These are phyloP conservation scores for Passer domesticus DNA, from an alignment of 2,113 vertebrate genomes.

Conservation along the genomic window DNA sequence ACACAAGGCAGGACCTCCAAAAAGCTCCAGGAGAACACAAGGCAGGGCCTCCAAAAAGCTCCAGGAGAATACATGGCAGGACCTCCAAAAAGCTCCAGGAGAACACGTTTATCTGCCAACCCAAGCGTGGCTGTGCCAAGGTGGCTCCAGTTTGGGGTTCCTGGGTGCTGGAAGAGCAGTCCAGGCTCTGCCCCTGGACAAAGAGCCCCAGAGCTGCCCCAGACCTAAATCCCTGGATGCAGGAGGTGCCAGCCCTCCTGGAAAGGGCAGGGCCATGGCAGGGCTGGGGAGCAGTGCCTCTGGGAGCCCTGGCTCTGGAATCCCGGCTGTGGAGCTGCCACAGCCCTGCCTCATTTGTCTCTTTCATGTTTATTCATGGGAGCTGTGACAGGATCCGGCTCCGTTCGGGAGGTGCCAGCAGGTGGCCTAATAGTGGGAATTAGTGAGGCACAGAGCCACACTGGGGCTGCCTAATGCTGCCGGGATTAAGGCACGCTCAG, in stretches of 20 bases:
- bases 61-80: too few species aligned
- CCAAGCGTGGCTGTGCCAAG: accelerated
- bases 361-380: constrained; percentile 59
- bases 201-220: accelerated
- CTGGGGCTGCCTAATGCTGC: constrained; percentile 57
- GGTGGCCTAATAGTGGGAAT: constrained; percentile 61
- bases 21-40: too few species aligned
- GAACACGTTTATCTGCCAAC: background rate
- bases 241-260: background rate
- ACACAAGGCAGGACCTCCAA: too few species aligned
- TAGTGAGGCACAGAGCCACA: constrained; percentile 49
- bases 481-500: constrained; percentile 11
- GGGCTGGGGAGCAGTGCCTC: background rate
- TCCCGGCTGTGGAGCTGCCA: background rate
- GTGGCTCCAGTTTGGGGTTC: accelerated
- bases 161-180: accelerated
- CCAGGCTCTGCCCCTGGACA: accelerated
- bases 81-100: too few species aligned
- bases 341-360: constrained; percentile 60
- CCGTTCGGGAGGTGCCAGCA: constrained; percentile 54
- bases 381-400: constrained; percentile 13
- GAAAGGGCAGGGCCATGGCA: accelerated
- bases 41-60: too few species aligned
- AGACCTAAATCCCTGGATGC: too few species aligned
- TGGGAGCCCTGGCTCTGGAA: background rate